Evolutionary conservation across 2,113 vertebrate species (phyloP), one percentile per base, ranked within the genome.

Genomic region (Chaetorhynchus papuensis): DNA sequence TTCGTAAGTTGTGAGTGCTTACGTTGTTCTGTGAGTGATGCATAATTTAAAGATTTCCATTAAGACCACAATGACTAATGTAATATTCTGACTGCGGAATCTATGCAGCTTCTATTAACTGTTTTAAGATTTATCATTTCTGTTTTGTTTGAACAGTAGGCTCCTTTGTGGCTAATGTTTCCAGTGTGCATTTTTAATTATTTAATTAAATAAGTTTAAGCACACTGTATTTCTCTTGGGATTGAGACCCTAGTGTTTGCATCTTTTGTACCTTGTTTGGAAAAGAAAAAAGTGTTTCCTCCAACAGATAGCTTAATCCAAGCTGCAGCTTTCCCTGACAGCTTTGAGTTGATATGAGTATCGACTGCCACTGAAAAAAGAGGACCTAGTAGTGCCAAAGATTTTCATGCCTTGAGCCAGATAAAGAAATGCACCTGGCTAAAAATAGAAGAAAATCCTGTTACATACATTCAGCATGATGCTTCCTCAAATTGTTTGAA

Each of bases 11-110:
- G 37, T 87, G 89, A 33, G 50, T 96, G 75, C 87, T 94, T 91
- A 69, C 0, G 0, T 78, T 94, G 45, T 83, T 93, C 74, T 66
- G 26, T 79, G 49, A 86, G 30, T 63, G 28, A 91, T 90, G 66
- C 50, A 80, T 94, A 87, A 91, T 87, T 95, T 94, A 90, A 76
- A 95, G 70, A 69, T 95, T 95, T 93, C 66, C 70, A 54, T 94
- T 95, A 77, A 83, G 68, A 20, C 45, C 79, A 2, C 81, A 83
- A 8, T 61, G 71, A 74, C 63, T 96, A 56, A 71, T 87, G 80
- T 71, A 63, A 66, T 72, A 61, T 47, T 93, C 77, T 90, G 70
- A 69, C 26, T 88, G 82, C 50, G 81, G 77, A 69, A 77, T 90
- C 90, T 22, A 16, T 81, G 76, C 60, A 54, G 50, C n/a, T 86